A percentile compares a stretch with the other conserved stretches of the same genome.
phyloP scores from a whole-genome alignment of 2,113 vertebrate genomes.

The Sardina pilchardus region DNA sequence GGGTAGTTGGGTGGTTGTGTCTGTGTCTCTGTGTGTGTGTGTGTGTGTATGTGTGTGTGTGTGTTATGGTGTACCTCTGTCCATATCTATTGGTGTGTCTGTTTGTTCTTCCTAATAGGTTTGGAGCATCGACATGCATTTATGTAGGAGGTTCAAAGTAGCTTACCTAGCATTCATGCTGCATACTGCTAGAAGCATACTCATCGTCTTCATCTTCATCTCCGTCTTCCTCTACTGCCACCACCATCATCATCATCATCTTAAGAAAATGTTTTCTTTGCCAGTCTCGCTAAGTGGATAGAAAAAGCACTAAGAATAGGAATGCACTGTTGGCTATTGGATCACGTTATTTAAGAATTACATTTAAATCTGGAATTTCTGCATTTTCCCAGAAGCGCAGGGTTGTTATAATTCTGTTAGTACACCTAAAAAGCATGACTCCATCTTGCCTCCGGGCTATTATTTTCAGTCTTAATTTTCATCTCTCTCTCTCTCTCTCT shows the following conservation, averaged over 20 bases:
- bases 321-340: not conserved
- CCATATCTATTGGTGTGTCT: too few relatives aligned
- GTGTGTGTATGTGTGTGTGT: not conserved
- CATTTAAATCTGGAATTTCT: not conserved
- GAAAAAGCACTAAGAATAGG: not conserved
- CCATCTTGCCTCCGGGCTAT: not conserved
- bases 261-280: too few relatives aligned
- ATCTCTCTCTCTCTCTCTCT: not conserved
- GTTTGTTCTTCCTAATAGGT: too few relatives aligned
- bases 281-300: not conserved
- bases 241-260: too few relatives aligned
- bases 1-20: too few relatives aligned
- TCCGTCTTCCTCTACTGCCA: too few relatives aligned
- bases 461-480: not conserved
- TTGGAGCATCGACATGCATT: too few relatives aligned
- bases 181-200: not conserved
- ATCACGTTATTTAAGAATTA: not conserved
- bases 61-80: not conserved
- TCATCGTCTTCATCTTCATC: not conserved
- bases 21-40: not conserved
- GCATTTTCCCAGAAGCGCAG: not conserved
- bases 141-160: not conserved
- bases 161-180: not conserved
- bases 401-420: not conserved
- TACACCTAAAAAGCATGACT: not conserved